These are phyloP conservation scores for Tricholauxania praeusta DNA, from an alignment of 2,888 invertebrate species.

Conservation along the genomic window DNA sequence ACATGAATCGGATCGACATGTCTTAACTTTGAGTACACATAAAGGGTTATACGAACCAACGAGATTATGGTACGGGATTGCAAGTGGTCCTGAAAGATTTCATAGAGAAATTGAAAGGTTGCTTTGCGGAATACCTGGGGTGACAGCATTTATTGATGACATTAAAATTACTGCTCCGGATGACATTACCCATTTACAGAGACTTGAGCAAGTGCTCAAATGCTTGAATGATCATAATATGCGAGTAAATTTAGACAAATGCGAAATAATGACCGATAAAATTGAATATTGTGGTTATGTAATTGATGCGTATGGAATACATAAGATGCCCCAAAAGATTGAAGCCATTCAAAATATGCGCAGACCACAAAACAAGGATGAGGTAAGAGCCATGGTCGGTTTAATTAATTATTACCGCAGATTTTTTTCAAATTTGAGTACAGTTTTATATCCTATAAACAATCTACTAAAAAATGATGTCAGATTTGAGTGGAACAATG, in stretches of 20 bases:
- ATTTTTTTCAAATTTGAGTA: slow-evolving; percentile 53
- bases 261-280: too few relatives aligned
- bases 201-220: too few relatives aligned
- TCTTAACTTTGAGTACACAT: slow-evolving; percentile 57
- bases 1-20: slow-evolving; percentile 50
- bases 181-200: too few relatives aligned
- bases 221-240: too few relatives aligned
- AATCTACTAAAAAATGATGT: too few relatives aligned
- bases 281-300: too few relatives aligned
- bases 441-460: slow-evolving; percentile 50
- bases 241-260: too few relatives aligned
- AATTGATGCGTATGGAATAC: slow-evolving; percentile 52
- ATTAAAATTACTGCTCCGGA: too few relatives aligned
- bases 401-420: slow-evolving; percentile 56
- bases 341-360: slow-evolving; percentile 50
- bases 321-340: slow-evolving; percentile 52
- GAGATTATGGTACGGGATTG: slow-evolving; percentile 53
- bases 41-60: slow-evolving; percentile 49
- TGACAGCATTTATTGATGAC: slow-evolving; percentile 54
- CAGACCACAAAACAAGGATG: slow-evolving; percentile 46
- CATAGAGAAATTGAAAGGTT: slow-evolving; percentile 48
- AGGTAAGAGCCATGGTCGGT: slow-evolving; percentile 52
- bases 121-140: slow-evolving; percentile 49
- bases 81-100: too few relatives aligned
- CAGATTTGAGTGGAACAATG: slow-evolving; percentile 50